These are phyloP conservation scores for Bombylius major DNA, from an alignment of 2,888 invertebrate species.

Conservation along the genomic window DNA sequence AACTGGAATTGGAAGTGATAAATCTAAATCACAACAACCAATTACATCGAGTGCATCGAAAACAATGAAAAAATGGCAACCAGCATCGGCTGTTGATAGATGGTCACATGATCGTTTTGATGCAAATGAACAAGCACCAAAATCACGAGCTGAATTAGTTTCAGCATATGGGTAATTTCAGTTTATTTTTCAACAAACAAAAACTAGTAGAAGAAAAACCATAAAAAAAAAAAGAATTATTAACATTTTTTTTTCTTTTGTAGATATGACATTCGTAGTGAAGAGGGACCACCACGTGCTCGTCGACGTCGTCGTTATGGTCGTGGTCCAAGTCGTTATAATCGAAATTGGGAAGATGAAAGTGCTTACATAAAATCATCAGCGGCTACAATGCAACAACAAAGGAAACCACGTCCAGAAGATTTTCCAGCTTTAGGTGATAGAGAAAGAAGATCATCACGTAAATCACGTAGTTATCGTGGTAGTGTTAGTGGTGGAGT, in stretches of 20 bases:
- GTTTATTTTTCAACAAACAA: background rate
- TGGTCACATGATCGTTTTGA: conserved; percentile 74
- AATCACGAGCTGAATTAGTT: conserved; percentile 71
- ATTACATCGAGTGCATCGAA: conserved; percentile 31
- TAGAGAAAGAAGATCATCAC: conserved; percentile 15
- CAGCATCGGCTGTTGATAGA: conserved; percentile 42
- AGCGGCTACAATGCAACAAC: conserved; percentile 23
- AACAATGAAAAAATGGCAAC: conserved; percentile 36
- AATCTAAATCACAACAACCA: conserved; percentile 20
- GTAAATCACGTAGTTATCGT: conserved; percentile 17
- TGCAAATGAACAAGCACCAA: conserved; percentile 58
- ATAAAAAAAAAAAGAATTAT: background rate
- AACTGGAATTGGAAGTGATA: conserved; percentile 17
- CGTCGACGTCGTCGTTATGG: conserved; percentile 76
- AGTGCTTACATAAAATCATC: conserved; percentile 62
- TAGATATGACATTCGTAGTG: conserved; percentile 80
- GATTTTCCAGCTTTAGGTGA: conserved; percentile 42
- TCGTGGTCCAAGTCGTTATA: conserved; percentile 84
- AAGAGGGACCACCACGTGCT: conserved; percentile 81
- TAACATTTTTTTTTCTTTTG: conserved; percentile 10
- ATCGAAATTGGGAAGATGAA: conserved; percentile 86
- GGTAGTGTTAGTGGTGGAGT: conserved; percentile 3
- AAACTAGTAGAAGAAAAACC: background rate
- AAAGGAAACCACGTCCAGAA: conserved; percentile 41
- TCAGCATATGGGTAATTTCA: conserved; percentile 76